Conservation (phyloP, 2,797 vertebrate genomes). For the Enteromius viviparus region DNA sequence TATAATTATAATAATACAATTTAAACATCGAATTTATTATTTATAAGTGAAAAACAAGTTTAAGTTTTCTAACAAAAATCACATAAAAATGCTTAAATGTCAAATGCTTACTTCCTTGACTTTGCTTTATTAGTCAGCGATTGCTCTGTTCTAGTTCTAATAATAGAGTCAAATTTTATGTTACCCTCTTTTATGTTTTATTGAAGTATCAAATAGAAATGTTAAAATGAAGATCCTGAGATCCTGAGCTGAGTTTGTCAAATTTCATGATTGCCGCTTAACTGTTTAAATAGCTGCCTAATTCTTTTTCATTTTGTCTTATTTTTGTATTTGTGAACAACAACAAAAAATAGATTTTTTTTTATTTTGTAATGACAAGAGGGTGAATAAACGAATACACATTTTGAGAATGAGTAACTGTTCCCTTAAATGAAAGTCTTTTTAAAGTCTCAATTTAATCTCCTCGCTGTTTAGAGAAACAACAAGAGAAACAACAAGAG, state of each 20-base stretch:
- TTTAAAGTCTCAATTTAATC: background rate
- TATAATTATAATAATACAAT: background rate
- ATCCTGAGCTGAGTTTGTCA: background rate
- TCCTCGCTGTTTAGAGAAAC: conserved; percentile 3
- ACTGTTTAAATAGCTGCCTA: no score
- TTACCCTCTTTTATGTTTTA: background rate
- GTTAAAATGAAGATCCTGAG: background rate
- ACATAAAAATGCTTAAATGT: background rate
- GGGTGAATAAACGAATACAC: background rate
- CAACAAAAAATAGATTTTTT: no score
- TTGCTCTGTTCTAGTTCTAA: background rate
- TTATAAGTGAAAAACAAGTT: no score
- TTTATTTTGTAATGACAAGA: background rate
- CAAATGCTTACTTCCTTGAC: background rate
- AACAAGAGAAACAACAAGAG: background rate
- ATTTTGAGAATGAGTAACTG: background rate
- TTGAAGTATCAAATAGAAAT: background rate
- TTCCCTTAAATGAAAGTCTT: background rate
- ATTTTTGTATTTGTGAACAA: no score
- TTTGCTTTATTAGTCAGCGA: background rate
- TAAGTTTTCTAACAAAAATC: background rate
- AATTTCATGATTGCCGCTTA: no score
- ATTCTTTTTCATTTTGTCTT: background rate
- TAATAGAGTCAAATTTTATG: background rate
- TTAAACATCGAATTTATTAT: background rate